A percentile compares a stretch with the other conserved stretches of the same genome.
phyloP scores from a whole-genome alignment of 2,888 invertebrate species.

The Hypomecis punctinalis region DNA sequence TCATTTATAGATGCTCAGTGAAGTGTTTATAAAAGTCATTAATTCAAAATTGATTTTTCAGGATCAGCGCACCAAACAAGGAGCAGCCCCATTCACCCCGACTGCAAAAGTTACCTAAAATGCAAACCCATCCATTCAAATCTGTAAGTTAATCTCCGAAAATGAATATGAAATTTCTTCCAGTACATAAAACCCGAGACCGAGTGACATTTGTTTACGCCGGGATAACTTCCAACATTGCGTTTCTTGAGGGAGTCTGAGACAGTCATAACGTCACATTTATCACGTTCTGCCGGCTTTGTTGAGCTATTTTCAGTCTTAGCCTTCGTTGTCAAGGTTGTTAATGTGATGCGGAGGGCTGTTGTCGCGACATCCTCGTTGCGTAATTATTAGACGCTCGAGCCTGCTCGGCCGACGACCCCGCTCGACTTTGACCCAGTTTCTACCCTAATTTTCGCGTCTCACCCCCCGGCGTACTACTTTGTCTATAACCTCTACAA shows the following conservation, averaged over 20 bases:
- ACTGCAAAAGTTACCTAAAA: conserved; percentile 54
- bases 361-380: conserved; percentile 68
- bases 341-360: conserved; percentile 45
- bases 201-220: conserved; percentile 49
- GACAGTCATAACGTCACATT: conserved; percentile 54
- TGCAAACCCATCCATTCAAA: conserved; percentile 54
- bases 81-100: conserved; percentile 46
- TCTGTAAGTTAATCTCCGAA: conserved; percentile 59
- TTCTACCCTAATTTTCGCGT: conserved; percentile 80
- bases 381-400: conserved; percentile 77
- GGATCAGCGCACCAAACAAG: conserved; percentile 48
- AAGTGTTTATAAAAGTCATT: conserved; percentile 22
- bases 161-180: conserved; percentile 43
- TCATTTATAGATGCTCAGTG: too few relatives aligned
- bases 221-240: conserved; percentile 49
- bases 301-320: conserved; percentile 48
- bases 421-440: conserved; percentile 82
- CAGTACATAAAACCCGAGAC: conserved; percentile 43
- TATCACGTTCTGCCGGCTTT: conserved; percentile 45
- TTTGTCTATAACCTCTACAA: conserved; percentile 58
- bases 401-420: conserved; percentile 71
- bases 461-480: conserved; percentile 68
- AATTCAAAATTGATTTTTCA: conserved; percentile 45
- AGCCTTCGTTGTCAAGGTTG: conserved; percentile 42
- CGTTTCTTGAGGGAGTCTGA: conserved; percentile 50